phyloP scores from a whole-genome alignment of 2,888 invertebrate genomes.

The Ornithoptera alexandrae region DNA sequence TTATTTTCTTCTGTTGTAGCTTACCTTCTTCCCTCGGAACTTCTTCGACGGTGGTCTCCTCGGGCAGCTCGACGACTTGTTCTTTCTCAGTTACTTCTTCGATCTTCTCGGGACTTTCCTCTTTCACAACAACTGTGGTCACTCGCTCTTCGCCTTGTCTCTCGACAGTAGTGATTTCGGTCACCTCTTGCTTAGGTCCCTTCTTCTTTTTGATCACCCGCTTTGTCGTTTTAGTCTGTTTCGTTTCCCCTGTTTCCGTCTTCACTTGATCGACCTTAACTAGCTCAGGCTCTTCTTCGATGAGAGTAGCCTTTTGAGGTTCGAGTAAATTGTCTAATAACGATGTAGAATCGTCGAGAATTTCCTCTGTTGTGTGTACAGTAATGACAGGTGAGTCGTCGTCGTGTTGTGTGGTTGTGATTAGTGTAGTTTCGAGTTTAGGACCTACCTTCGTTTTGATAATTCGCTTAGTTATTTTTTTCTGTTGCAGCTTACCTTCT shows the following conservation, averaged over 20 bases:
- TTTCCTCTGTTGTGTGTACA: too few relatives aligned
- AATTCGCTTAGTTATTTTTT: too few relatives aligned
- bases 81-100: constrained; percentile 18
- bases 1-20: constrained; percentile 15
- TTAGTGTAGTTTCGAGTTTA: too few relatives aligned
- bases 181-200: constrained; percentile 39
- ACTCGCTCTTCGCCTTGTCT: constrained; percentile 37
- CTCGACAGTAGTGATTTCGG: constrained; percentile 36
- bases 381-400: too few relatives aligned
- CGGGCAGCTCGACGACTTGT: constrained; percentile 31
- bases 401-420: too few relatives aligned
- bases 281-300: too few relatives aligned
- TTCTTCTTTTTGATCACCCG: constrained; percentile 49
- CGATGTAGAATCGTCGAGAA: too few relatives aligned
- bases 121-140: not conserved
- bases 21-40: not conserved
- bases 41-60: constrained; percentile 41
- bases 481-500: too few relatives aligned
- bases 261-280: constrained; percentile 7
- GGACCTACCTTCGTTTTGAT: too few relatives aligned
- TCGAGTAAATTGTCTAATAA: too few relatives aligned
- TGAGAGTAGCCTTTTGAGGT: too few relatives aligned
- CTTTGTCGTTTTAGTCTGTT: constrained; percentile 34
- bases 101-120: constrained; percentile 23
- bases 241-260: constrained; percentile 33